phyloP scores from a whole-genome alignment of 1,140 invertebrate genomes.

The Zaprionus kolodkinae region DNA sequence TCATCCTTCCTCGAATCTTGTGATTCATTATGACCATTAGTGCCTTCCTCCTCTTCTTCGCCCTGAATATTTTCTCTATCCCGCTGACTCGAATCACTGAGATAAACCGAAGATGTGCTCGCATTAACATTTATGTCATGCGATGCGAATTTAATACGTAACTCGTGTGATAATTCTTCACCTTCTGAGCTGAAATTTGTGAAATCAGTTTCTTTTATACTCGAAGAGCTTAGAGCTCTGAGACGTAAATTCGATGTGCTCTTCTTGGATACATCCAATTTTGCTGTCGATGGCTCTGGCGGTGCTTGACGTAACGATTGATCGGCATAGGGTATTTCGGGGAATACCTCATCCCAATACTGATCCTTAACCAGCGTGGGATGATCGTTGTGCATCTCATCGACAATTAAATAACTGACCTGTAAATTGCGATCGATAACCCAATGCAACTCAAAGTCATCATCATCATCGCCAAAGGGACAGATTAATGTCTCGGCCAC shows the following conservation, averaged over 20 bases:
- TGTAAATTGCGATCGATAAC: constrained; percentile 94
- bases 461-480: constrained; percentile 95
- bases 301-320: constrained; percentile 61
- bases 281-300: constrained; percentile 65
- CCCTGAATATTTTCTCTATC: not conserved
- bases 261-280: constrained; percentile 48
- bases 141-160: constrained; percentile 54
- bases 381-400: constrained; percentile 96
- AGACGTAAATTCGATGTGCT: not conserved
- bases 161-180: constrained; percentile 6
- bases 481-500: constrained; percentile 92
- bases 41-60: constrained; percentile 6
- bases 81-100: not conserved
- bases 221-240: too few species aligned
- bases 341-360: constrained; percentile 95
- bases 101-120: constrained; percentile 45
- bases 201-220: constrained; percentile 25
- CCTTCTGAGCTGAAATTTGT: constrained; percentile 44
- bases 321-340: constrained; percentile 88
- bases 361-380: constrained; percentile 93
- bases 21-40: too few species aligned
- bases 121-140: constrained; percentile 34
- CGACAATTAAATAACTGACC: constrained; percentile 95
- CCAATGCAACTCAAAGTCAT: constrained; percentile 91
- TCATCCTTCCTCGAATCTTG: constrained; percentile 51